phyloP scores from a whole-genome alignment of 2,888 invertebrate species.

The Pyrochroa serraticornis region DNA sequence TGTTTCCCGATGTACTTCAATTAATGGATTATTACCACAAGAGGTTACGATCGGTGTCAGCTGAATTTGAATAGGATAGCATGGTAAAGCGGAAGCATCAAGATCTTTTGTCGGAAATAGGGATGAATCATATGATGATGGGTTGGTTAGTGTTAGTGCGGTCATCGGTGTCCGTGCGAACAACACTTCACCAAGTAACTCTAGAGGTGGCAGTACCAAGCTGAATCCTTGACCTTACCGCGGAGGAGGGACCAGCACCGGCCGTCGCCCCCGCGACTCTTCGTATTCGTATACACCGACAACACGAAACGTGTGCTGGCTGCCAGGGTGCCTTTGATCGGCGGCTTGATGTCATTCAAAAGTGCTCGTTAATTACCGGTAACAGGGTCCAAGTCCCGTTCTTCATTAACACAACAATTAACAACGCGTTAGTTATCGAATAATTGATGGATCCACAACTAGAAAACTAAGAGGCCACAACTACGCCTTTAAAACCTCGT shows the following conservation, averaged over 20 bases:
- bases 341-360: slow-evolving; percentile 29
- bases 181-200: slow-evolving; percentile 28
- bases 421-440: slow-evolving; percentile 33
- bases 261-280: slow-evolving; percentile 31
- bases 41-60: slow-evolving; percentile 13
- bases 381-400: slow-evolving; percentile 22
- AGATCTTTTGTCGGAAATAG: slow-evolving; percentile 26
- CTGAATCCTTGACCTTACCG: slow-evolving; percentile 30
- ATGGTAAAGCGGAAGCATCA: slow-evolving; percentile 17
- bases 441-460: slow-evolving; percentile 29
- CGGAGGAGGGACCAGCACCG: slow-evolving; percentile 31
- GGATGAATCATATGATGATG: slow-evolving; percentile 19
- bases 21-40: slow-evolving; percentile 25
- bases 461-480: not conserved
- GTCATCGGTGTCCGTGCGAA: slow-evolving; percentile 28
- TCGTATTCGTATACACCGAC: slow-evolving; percentile 15
- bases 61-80: slow-evolving; percentile 15
- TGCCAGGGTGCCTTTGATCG: slow-evolving; percentile 29
- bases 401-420: slow-evolving; percentile 36
- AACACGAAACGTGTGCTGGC: slow-evolving; percentile 30
- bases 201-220: slow-evolving; percentile 25
- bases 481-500: too few relatives aligned
- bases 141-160: slow-evolving; percentile 9
- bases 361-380: slow-evolving; percentile 30
- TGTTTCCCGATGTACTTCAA: slow-evolving; percentile 25